These are phyloP conservation scores for Baronia brevicornis DNA, from an alignment of 2,888 invertebrate genomes.

Conservation along the genomic window DNA sequence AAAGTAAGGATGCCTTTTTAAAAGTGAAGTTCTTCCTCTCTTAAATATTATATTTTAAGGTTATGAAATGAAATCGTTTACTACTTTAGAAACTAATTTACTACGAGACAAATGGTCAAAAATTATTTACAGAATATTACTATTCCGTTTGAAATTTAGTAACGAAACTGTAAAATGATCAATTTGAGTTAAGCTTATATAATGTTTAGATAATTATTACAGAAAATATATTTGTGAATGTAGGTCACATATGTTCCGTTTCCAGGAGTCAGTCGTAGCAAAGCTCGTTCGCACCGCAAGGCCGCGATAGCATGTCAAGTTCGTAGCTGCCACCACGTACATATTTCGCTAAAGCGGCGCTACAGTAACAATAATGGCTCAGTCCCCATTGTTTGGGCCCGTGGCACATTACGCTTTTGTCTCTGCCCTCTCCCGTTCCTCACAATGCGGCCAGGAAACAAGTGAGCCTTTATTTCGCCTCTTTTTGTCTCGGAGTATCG, in stretches of 20 bases:
- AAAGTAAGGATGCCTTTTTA: no score
- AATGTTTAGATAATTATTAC: no score
- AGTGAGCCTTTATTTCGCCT: constrained; percentile 77
- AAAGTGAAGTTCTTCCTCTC: no score
- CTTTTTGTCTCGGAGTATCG: constrained; percentile 78
- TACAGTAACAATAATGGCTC: constrained; percentile 74
- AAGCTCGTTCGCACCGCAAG: constrained; percentile 29
- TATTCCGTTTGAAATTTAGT: no score
- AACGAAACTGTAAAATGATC: no score
- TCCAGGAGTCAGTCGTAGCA: constrained; percentile 21
- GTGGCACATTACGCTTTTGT: constrained; percentile 76
- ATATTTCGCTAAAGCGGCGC: constrained; percentile 67
- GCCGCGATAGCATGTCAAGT: constrained; percentile 65
- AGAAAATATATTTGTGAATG: no score
- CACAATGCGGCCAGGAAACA: constrained; percentile 77
- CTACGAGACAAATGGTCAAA: no score
- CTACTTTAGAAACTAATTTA: no score
- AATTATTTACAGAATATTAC: no score
- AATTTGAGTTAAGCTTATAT: no score
- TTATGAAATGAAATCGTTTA: no score
- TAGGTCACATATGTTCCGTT: constrained; percentile 18
- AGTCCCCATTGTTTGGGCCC: constrained; percentile 72
- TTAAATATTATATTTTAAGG: no score
- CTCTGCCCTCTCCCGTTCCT: constrained; percentile 75
- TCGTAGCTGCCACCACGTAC: constrained; percentile 63